Evolutionary conservation across 2,888 invertebrate genomes (phyloP), one percentile per base, ranked within the genome.

Genomic region (Cyrtodaria siliqua): DNA sequence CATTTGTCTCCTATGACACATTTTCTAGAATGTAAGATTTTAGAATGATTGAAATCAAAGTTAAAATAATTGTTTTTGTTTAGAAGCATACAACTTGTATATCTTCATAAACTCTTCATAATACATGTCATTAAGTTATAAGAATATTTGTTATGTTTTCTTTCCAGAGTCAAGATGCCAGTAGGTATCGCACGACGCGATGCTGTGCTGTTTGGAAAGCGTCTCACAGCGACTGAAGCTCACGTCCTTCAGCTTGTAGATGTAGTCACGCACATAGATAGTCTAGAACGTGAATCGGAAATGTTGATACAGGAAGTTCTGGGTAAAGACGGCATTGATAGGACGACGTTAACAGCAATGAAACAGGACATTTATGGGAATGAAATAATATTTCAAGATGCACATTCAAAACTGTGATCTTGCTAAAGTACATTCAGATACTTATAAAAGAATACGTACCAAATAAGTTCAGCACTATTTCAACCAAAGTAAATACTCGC

Each of bases 311-410:
- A 59, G n/a, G 44, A 47, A 12, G 79, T 73, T 2, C 67, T 84
- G 0, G 85, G 85, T 20, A 57, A 59, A n/a, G 64, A 77, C 16
- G 81, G 77, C 8, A 67, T 85, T 14, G 79, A 77, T 16, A 55
- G 85, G 26, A 49, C 55, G 12, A 69, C 63, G 18, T n/a, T 86
- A 0, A 57, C 57, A 16, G 55, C 26, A 8, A 85, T 80, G 80
- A 86, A 86, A 56, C 78, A 72, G 55, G 83, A 85, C 56, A 64
- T 85, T 47, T 84, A 82, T 61, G 79, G 74, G 1, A 33, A 49
- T 49, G n/a, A n/a, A n/a, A n/a, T n/a, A n/a, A n/a, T n/a, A n/a
- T n/a, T n/a, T n/a, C n/a, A n/a, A n/a, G n/a, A n/a, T n/a, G n/a
- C n/a, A n/a, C n/a, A n/a, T n/a, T n/a, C n/a, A n/a, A n/a, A n/a